Percentiles rank a stretch among this genome's conserved stretches.
Conservation (phyloP, 2,797 vertebrate species). For the Florisuga fusca region DNA sequence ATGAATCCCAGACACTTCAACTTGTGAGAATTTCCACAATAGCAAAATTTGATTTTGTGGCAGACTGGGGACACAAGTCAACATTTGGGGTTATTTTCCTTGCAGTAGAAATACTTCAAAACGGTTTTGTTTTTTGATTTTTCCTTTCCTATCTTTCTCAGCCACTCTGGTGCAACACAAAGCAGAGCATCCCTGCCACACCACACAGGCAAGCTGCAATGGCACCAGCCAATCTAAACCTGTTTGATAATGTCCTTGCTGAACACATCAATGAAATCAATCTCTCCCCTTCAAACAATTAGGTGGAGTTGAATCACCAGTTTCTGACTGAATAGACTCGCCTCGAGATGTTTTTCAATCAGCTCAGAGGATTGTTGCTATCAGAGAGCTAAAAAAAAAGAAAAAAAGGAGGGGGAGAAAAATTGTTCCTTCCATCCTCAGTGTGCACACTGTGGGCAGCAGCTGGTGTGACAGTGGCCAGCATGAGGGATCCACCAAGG, state of each 20-base stretch:
- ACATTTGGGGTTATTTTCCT: constrained; percentile 5
- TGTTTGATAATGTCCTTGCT: constrained; percentile 9
- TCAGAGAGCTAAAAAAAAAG: not conserved
- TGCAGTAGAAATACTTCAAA: constrained; percentile 6
- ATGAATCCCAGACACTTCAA: not conserved
- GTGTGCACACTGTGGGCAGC: not conserved
- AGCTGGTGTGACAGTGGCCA: not conserved
- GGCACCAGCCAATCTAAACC: not conserved
- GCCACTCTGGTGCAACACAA: not conserved
- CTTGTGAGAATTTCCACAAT: not conserved
- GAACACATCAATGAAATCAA: constrained; percentile 9
- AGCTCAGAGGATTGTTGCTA: not conserved
- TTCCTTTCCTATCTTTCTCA: not conserved
- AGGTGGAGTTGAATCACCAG: not conserved
- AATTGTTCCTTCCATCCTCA: not conserved
- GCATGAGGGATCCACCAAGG: not conserved
- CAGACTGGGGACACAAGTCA: not conserved
- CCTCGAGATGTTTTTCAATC: not conserved
- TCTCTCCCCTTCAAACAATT: not conserved
- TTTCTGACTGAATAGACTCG: not conserved
- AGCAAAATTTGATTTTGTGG: not conserved
- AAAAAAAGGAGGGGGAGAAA: not conserved
- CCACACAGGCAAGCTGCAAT: not conserved
- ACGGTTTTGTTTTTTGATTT: not conserved
- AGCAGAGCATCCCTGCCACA: not conserved